Evolutionary conservation across 1,140 invertebrate species (phyloP).

Genomic region (Proctacanthus coquilletti): DNA sequence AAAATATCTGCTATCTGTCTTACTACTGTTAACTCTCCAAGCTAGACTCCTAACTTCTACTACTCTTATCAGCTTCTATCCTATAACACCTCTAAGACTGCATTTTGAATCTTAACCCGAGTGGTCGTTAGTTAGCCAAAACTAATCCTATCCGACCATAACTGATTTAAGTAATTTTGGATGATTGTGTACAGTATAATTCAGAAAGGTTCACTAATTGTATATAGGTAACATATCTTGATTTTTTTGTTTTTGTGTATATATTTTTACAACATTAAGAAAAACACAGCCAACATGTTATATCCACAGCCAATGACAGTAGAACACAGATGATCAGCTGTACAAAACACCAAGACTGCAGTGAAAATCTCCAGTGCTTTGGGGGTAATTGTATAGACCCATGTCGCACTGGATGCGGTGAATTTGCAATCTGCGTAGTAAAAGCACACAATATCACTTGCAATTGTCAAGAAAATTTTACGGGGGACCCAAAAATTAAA

Average conservation of each 20-base stretch:
- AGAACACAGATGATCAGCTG: conserved; percentile 33
- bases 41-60: no score
- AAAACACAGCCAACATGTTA: no score
- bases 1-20: neutral
- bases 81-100: no score
- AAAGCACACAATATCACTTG: conserved; percentile 37
- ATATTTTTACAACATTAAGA: conserved; percentile 22
- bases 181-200: conserved; percentile 13
- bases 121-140: no score
- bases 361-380: conserved; percentile 45
- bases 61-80: no score
- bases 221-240: conserved; percentile 20
- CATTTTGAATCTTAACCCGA: no score
- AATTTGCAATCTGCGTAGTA: conserved; percentile 38
- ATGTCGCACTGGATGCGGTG: conserved; percentile 42
- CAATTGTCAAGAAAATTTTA: conserved; percentile 27
- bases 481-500: conserved; percentile 24
- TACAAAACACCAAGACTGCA: conserved; percentile 47
- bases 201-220: conserved; percentile 15
- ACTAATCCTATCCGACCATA: no score
- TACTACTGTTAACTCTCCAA: neutral
- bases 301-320: conserved; percentile 23
- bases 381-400: conserved; percentile 46
- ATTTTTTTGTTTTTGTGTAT: conserved; percentile 22
- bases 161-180: conserved; percentile 1